Conservation (phyloP, 1,140 invertebrate genomes). For the Cydia strobilella region DNA sequence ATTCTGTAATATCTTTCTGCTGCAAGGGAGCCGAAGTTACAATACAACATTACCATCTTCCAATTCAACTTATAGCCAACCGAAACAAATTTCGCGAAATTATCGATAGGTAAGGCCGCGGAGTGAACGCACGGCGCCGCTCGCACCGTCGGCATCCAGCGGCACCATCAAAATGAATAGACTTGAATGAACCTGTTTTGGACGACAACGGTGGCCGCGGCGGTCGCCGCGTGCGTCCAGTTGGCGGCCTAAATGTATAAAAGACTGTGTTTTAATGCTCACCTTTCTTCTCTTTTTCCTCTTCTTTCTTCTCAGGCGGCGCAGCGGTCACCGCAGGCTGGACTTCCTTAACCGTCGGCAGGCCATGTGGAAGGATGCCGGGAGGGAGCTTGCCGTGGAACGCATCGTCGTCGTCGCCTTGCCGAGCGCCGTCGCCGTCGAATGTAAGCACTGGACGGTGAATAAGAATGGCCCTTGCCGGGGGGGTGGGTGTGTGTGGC, state of each 20-base stretch:
- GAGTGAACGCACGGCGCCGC: too few species aligned
- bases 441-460: constrained; percentile 99
- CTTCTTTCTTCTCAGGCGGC: constrained; percentile 87
- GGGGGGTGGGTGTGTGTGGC: constrained; percentile 43
- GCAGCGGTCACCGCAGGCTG: constrained; percentile 92
- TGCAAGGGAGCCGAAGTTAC: too few species aligned
- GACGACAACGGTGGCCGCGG: too few species aligned
- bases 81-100: too few species aligned
- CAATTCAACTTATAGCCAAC: too few species aligned
- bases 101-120: too few species aligned
- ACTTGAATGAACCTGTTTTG: too few species aligned
- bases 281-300: constrained; percentile 79
- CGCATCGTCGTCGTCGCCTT: constrained; percentile 96
- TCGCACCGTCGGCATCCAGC: too few species aligned
- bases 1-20: too few species aligned
- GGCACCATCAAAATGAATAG: too few species aligned
- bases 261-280: not conserved
- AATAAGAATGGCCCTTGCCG: constrained; percentile 86
- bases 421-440: constrained; percentile 90
- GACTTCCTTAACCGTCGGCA: constrained; percentile 97
- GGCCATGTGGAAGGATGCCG: constrained; percentile 93
- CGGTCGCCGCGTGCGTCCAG: too few species aligned
- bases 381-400: constrained; percentile 94
- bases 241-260: too few species aligned
- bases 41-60: not conserved